These are phyloP conservation scores for Hydriomena furcata DNA, from an alignment of 2,888 invertebrate genomes.

Conservation along the genomic window DNA sequence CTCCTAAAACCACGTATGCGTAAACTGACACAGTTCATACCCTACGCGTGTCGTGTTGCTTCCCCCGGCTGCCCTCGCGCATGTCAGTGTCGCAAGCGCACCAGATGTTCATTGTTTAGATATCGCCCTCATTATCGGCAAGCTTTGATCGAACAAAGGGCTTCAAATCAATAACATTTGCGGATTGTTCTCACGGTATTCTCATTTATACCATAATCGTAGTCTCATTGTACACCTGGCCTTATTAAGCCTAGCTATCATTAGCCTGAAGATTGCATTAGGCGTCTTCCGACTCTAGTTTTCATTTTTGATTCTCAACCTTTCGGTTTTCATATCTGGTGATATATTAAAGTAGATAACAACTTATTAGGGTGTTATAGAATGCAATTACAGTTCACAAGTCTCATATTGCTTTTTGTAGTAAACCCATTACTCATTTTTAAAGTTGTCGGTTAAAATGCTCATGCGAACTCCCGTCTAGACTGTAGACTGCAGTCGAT, in stretches of 20 bases:
- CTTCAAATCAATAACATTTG: slow-evolving; percentile 10
- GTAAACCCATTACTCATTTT: background rate
- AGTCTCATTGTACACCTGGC: background rate
- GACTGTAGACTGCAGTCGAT: slow-evolving; percentile 5
- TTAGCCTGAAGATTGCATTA: too few species aligned
- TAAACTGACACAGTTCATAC: slow-evolving; percentile 29
- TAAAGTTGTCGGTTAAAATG: background rate
- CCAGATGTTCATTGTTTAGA: slow-evolving; percentile 42
- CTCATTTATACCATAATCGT: background rate
- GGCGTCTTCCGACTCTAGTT: too few species aligned
- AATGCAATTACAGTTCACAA: too few species aligned
- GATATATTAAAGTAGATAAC: too few species aligned
- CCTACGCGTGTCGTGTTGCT: slow-evolving; percentile 21
- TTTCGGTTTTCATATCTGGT: too few species aligned
- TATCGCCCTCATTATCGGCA: slow-evolving; percentile 38
- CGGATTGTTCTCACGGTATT: slow-evolving; percentile 6
- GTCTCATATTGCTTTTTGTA: too few species aligned
- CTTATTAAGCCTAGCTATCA: background rate
- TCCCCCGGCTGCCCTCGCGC: slow-evolving; percentile 12
- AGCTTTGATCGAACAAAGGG: slow-evolving; percentile 33
- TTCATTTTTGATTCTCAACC: too few species aligned
- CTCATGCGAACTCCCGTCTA: background rate
- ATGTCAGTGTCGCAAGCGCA: slow-evolving; percentile 25
- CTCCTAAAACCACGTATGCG: slow-evolving; percentile 27
- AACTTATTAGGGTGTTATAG: too few species aligned